phyloP scores from a whole-genome alignment of 2,888 invertebrate species.

The Poecilus cupreus region DNA sequence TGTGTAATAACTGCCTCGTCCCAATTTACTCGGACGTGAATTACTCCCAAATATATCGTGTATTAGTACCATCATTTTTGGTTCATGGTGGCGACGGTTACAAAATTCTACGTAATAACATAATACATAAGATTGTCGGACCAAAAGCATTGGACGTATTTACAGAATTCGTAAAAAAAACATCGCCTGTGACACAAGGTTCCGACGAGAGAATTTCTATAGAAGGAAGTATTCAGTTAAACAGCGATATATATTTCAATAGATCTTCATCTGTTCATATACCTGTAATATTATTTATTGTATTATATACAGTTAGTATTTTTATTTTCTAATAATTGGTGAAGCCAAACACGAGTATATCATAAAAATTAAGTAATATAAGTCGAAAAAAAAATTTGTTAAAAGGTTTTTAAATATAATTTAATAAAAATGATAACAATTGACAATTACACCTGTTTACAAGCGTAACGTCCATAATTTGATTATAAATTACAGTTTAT shows the following conservation, averaged over 20 bases:
- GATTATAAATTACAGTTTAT: too few species aligned
- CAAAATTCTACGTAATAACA: slow-evolving; percentile 72
- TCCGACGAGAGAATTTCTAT: slow-evolving; percentile 73
- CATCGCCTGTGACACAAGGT: slow-evolving; percentile 72
- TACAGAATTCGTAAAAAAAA: slow-evolving; percentile 73
- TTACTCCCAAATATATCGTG: slow-evolving; percentile 73
- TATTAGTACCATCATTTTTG: slow-evolving; percentile 78
- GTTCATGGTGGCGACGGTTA: slow-evolving; percentile 82
- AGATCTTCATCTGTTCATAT: background rate
- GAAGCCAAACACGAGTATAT: too few species aligned
- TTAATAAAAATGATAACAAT: too few species aligned
- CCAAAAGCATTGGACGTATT: slow-evolving; percentile 75
- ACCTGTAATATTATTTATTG: slow-evolving; percentile 1
- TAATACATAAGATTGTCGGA: slow-evolving; percentile 72
- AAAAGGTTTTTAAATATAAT: too few species aligned
- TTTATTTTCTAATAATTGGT: too few species aligned
- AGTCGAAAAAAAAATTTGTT: too few species aligned
- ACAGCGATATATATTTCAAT: background rate
- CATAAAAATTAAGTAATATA: too few species aligned
- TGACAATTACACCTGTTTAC: too few species aligned
- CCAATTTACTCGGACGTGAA: slow-evolving; percentile 16
- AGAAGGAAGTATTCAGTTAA: background rate
- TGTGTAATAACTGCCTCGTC: slow-evolving; percentile 27
- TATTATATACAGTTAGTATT: slow-evolving; percentile 1
- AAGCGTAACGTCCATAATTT: too few species aligned